phyloP scores from a whole-genome alignment of 2,113 vertebrate species.

The Manacus vitellinus region DNA sequence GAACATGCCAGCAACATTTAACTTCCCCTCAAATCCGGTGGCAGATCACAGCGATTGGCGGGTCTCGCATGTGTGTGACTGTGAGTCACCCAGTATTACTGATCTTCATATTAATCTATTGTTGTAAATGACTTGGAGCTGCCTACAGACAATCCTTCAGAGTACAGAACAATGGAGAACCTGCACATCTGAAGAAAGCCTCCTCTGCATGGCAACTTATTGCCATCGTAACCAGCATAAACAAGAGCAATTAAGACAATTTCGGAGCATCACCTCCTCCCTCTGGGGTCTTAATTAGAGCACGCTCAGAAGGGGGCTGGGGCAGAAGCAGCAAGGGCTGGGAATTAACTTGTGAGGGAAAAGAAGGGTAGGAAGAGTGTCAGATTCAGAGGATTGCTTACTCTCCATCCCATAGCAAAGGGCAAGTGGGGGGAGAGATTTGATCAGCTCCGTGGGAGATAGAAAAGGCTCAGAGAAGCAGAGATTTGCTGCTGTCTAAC shows the following conservation, averaged over 20 bases:
- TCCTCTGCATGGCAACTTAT: constrained; percentile 65
- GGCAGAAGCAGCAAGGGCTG: constrained; percentile 34
- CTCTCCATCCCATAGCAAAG: neutral
- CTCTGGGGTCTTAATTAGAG: constrained; percentile 63
- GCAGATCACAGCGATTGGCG: constrained; percentile 51
- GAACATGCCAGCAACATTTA: neutral
- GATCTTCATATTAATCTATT: constrained; percentile 68
- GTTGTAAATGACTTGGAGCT: constrained; percentile 71
- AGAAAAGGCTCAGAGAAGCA: neutral
- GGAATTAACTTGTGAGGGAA: constrained; percentile 14
- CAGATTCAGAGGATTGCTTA: neutral
- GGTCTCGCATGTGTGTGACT: constrained; percentile 59
- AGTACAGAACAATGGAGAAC: constrained; percentile 53
- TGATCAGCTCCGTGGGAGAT: neutral
- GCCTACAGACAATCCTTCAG: constrained; percentile 70
- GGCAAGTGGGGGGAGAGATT: neutral
- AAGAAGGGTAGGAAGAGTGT: neutral
- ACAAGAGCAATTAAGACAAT: constrained; percentile 71
- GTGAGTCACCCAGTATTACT: constrained; percentile 65
- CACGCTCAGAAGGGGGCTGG: constrained; percentile 43
- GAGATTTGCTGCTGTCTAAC: neutral
- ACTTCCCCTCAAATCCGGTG: constrained; percentile 7
- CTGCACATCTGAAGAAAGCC: constrained; percentile 55
- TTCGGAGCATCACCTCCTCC: constrained; percentile 69
- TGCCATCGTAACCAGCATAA: constrained; percentile 70